Conservation (phyloP, 1,140 invertebrate genomes). For the Drosophila pruinosa region DNA sequence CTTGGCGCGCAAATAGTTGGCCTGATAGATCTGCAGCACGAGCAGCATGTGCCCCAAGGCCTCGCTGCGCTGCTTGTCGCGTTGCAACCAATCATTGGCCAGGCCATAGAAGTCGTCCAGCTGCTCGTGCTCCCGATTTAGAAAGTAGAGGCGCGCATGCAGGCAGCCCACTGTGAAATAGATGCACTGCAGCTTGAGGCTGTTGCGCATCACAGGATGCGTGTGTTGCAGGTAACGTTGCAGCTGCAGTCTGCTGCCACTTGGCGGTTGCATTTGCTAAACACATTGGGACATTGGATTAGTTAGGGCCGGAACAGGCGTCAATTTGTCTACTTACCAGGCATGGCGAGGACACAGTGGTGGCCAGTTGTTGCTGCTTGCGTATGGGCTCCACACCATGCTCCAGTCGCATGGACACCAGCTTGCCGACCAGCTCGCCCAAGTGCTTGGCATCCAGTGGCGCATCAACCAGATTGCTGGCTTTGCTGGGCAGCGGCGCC, state of each 20-base stretch:
- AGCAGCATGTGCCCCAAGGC: slow-evolving; percentile 35
- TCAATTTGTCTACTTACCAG: slow-evolving; percentile 7
- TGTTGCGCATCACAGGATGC: background rate
- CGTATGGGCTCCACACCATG: slow-evolving; percentile 59
- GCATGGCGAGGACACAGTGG: slow-evolving; percentile 2
- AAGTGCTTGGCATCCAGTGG: slow-evolving; percentile 21
- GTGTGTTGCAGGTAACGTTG: slow-evolving; percentile 33
- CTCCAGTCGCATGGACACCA: slow-evolving; percentile 45
- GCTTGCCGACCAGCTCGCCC: slow-evolving; percentile 37
- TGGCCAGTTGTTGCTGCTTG: slow-evolving; percentile 37
- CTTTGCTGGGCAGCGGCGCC: background rate
- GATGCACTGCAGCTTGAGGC: slow-evolving; percentile 46
- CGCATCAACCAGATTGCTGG: background rate
- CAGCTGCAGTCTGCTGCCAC: background rate
- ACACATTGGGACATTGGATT: too few relatives aligned
- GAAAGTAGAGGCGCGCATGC: slow-evolving; percentile 61
- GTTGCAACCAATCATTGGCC: slow-evolving; percentile 43
- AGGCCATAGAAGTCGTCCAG: slow-evolving; percentile 61
- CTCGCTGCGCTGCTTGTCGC: background rate
- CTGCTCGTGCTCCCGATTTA: slow-evolving; percentile 52
- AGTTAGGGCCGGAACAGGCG: background rate
- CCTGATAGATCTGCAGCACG: slow-evolving; percentile 39
- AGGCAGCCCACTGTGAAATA: slow-evolving; percentile 61
- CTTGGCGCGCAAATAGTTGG: slow-evolving; percentile 49
- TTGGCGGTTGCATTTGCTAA: slow-evolving; percentile 7